These are phyloP conservation scores for Simalia tracyae DNA, from an alignment of 2,797 vertebrate genomes.

Conservation along the genomic window DNA sequence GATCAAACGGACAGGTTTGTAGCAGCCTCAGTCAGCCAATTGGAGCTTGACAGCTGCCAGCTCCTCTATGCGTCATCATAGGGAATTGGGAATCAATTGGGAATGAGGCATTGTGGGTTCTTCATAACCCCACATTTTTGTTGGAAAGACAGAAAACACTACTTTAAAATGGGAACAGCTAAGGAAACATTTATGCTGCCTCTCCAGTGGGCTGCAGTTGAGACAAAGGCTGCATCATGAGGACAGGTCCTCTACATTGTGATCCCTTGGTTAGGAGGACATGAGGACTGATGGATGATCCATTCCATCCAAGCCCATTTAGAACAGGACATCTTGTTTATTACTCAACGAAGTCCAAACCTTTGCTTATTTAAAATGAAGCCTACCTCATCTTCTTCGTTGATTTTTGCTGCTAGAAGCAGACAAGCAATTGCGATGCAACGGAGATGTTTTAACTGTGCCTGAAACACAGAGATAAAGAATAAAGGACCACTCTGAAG, in stretches of 20 bases:
- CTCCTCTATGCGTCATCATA: neutral
- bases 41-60: neutral
- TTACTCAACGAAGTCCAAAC: neutral
- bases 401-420: slow-evolving; percentile 82
- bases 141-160: no score
- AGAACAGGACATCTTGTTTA: neutral
- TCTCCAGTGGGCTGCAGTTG: no score
- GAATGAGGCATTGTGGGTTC: neutral
- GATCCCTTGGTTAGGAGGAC: no score
- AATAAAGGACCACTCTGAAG: neutral
- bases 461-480: slow-evolving; percentile 67
- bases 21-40: neutral
- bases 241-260: no score
- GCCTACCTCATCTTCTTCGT: slow-evolving; percentile 82
- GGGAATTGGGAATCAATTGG: neutral
- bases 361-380: slow-evolving; percentile 17
- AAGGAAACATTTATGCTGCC: no score
- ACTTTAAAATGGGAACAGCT: no score
- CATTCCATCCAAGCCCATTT: neutral
- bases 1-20: neutral
- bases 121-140: no score
- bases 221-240: no score
- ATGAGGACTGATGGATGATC: neutral
- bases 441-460: slow-evolving; percentile 78
- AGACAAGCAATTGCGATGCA: slow-evolving; percentile 80